Base-by-base conservation (phyloP, 2,113 vertebrate species). In the Girardinichthys multiradiatus region DNA sequence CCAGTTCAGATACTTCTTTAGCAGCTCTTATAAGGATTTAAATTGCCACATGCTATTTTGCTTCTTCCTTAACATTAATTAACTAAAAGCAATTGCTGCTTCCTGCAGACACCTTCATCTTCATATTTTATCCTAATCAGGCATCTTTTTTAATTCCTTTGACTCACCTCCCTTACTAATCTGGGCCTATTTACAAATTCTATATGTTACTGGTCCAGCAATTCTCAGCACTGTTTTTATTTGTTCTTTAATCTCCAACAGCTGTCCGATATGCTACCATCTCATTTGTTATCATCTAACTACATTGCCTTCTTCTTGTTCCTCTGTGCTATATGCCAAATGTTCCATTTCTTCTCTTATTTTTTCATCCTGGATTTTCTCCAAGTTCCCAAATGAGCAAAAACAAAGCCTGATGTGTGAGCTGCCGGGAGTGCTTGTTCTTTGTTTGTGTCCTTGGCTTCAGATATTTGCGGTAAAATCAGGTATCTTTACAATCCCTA, bases 401-500 rank as follows among this genome's bases (percentile, higher is more conserved):
- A 37, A n/a, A 24, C 13, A 63, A 63, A 63, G 33, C 35, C 37
- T 26, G 15, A 27, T 27, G 62, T 15, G 13, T 39, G 35, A 64
- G 39, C 35, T 42, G n/a, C 10, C 62, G 27, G 13, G 6, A 64
- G 62, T 64, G 62, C 35, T 39, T 33, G 26, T 39, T 64, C 62
- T 39, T 42, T 64, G 35, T 64, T 26, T 5, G 35, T 42, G 62
- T 64, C n/a, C 62, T 42, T 64, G 62, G 37, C 33, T 42, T 64
- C 35, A 64, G 35, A 42, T 64, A 27, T 6, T 17, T 31, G 21
- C 33, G 28, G 9, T 74, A 31, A 57, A 69, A 57, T 9, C 29
- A 26, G 24, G 60, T 60, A 74, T 60, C 58, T 35, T 51, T 67
- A 74, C 57, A 37, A 30, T 54, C 57, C 51, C 37, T 68, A 12